Conservation (phyloP, 2,888 invertebrate species). For the Smittia aterrima region DNA sequence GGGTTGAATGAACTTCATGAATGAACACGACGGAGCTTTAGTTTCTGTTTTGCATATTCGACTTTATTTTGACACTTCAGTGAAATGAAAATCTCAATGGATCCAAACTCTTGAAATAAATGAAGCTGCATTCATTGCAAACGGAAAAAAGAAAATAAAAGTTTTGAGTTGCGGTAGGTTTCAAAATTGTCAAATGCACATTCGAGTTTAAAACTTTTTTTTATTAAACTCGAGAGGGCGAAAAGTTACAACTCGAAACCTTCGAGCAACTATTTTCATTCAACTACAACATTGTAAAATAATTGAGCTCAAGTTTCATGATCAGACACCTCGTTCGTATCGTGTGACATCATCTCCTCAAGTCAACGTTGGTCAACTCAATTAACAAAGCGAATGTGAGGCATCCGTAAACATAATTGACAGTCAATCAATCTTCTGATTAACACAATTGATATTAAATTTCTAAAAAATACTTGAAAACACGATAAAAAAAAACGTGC, state of each 20-base stretch:
- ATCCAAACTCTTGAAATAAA: background rate
- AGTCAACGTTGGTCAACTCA: slow-evolving; percentile 22
- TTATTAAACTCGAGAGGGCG: background rate
- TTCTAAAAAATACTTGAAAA: slow-evolving; percentile 12
- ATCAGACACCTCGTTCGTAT: background rate
- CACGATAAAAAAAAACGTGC: slow-evolving; percentile 30
- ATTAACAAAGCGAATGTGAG: background rate
- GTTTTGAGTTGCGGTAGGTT: background rate
- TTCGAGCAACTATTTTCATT: no score
- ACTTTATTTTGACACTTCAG: background rate
- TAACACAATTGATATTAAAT: slow-evolving; percentile 34
- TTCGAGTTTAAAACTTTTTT: background rate
- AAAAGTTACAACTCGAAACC: no score
- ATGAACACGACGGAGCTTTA: background rate
- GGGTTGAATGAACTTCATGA: background rate
- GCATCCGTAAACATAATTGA: slow-evolving; percentile 17
- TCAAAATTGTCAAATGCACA: background rate
- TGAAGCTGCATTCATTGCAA: background rate
- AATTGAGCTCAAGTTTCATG: background rate
- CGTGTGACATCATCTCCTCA: background rate
- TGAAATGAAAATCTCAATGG: slow-evolving; percentile 1
- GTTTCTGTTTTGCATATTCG: background rate
- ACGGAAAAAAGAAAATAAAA: no score
- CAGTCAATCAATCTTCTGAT: slow-evolving; percentile 31
- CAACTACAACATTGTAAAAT: no score